A percentile compares a stretch with the other conserved stretches of the same genome.
Evolutionary conservation across 1,140 invertebrate genomes (phyloP).

Genomic region (Hyles vespertilio): DNA sequence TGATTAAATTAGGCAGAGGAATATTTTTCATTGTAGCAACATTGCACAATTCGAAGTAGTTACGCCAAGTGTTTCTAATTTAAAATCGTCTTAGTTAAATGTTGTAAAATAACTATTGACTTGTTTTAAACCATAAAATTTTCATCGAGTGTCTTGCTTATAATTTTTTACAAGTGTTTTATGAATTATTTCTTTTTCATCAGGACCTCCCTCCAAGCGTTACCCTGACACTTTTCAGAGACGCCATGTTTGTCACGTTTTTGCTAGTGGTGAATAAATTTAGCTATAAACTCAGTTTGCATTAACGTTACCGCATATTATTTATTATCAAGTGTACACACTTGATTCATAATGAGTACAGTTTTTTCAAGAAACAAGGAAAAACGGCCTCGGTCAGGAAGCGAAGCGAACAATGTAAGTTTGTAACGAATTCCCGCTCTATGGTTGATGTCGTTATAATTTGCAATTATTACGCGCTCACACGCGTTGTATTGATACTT

Average conservation of each 20-base stretch:
- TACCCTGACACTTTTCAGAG: constrained; percentile 26
- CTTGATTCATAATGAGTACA: constrained; percentile 41
- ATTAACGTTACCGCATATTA: constrained; percentile 19
- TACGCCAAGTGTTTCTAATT: too few relatives aligned
- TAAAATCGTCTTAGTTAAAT: too few relatives aligned
- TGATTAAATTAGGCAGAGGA: neutral
- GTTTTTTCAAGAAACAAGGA: constrained; percentile 34
- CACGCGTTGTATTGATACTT: constrained; percentile 43
- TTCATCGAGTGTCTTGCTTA: too few relatives aligned
- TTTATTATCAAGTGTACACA: constrained; percentile 19
- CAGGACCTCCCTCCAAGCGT: constrained; percentile 14
- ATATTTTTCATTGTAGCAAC: neutral
- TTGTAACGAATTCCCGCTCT: constrained; percentile 55
- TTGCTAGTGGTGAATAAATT: constrained; percentile 52
- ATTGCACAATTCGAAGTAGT: too few relatives aligned
- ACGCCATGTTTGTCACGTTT: constrained; percentile 71
- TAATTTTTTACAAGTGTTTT: neutral
- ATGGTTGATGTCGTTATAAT: constrained; percentile 30
- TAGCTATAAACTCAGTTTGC: constrained; percentile 37
- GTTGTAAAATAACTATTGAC: too few relatives aligned
- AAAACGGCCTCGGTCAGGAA: constrained; percentile 33
- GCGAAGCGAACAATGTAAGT: constrained; percentile 48
- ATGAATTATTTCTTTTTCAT: neutral
- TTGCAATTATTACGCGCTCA: constrained; percentile 31
- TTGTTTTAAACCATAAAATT: too few relatives aligned